phyloP scores from a whole-genome alignment of 1,140 invertebrate genomes.

The Heterodera schachtii region DNA sequence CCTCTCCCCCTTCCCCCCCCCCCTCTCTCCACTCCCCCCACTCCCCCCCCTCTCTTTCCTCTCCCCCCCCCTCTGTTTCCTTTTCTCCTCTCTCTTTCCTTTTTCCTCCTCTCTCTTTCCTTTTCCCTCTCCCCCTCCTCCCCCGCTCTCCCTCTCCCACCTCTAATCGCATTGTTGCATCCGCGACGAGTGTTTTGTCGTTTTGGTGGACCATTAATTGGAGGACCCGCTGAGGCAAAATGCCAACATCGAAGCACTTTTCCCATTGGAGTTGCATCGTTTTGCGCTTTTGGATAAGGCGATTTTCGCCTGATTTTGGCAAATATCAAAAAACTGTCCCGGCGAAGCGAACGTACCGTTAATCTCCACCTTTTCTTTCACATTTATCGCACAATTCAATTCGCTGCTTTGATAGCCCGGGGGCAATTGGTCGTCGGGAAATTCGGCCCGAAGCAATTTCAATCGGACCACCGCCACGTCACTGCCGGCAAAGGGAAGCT shows the following conservation, averaged over 20 bases:
- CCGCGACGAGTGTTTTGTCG: conserved; percentile 58
- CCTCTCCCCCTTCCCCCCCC: too few relatives aligned
- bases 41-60: background rate
- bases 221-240: conserved; percentile 60
- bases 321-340: background rate
- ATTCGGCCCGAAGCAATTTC: conserved; percentile 59
- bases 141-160: conserved; percentile 32
- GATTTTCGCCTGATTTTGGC: conserved; percentile 57
- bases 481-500: background rate
- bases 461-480: conserved; percentile 41
- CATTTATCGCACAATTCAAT: conserved; percentile 59
- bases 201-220: conserved; percentile 56
- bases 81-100: too few relatives aligned
- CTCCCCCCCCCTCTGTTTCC: too few relatives aligned
- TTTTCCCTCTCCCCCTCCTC: too few relatives aligned
- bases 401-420: conserved; percentile 52
- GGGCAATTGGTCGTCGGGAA: conserved; percentile 60
- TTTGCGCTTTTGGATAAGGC: conserved; percentile 65
- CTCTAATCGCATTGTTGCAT: conserved; percentile 64
- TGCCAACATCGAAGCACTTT: conserved; percentile 64
- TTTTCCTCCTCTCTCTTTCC: too few relatives aligned
- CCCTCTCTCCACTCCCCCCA: background rate
- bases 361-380: conserved; percentile 65
- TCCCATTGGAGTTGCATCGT: conserved; percentile 65
- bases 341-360: conserved; percentile 50